Conservation (phyloP, 1,140 invertebrate species). For the Lepidurus packardi region DNA sequence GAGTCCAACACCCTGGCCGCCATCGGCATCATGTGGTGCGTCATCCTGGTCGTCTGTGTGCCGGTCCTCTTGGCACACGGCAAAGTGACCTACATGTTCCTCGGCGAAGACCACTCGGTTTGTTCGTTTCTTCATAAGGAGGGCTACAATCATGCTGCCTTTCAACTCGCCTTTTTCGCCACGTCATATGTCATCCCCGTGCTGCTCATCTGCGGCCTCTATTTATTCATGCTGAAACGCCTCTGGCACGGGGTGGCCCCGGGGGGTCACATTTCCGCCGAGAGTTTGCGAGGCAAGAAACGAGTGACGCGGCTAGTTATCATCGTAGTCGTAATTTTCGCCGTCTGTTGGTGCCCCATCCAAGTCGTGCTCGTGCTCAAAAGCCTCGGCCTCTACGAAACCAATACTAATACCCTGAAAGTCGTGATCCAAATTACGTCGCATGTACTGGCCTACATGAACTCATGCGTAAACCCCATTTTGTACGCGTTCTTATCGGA, state of each 20-base stretch:
- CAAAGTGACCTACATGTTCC: slow-evolving; percentile 60
- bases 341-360: slow-evolving; percentile 91
- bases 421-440: slow-evolving; percentile 73
- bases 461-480: slow-evolving; percentile 91
- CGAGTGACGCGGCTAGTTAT: slow-evolving; percentile 89
- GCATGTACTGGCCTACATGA: slow-evolving; percentile 90
- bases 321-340: slow-evolving; percentile 89
- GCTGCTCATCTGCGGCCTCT: slow-evolving; percentile 79
- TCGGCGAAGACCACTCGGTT: slow-evolving; percentile 53
- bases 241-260: slow-evolving; percentile 75
- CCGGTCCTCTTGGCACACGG: slow-evolving; percentile 74
- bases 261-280: slow-evolving; percentile 60
- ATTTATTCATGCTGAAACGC: slow-evolving; percentile 81
- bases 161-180: slow-evolving; percentile 73
- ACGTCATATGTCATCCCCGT: slow-evolving; percentile 80
- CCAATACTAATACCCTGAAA: slow-evolving; percentile 49
- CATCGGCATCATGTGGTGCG: slow-evolving; percentile 69
- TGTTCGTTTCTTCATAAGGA: slow-evolving; percentile 59
- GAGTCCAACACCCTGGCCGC: slow-evolving; percentile 75
- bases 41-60: slow-evolving; percentile 67
- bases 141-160: slow-evolving; percentile 62
- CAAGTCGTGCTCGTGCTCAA: slow-evolving; percentile 74
- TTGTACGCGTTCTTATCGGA: slow-evolving; percentile 88
- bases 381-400: slow-evolving; percentile 62
- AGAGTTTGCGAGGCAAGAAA: slow-evolving; percentile 73